Percentiles rank a stretch among this genome's conserved stretches.
Evolutionary conservation across 2,113 vertebrate genomes (phyloP).

Genomic region (Podarcis muralis): DNA sequence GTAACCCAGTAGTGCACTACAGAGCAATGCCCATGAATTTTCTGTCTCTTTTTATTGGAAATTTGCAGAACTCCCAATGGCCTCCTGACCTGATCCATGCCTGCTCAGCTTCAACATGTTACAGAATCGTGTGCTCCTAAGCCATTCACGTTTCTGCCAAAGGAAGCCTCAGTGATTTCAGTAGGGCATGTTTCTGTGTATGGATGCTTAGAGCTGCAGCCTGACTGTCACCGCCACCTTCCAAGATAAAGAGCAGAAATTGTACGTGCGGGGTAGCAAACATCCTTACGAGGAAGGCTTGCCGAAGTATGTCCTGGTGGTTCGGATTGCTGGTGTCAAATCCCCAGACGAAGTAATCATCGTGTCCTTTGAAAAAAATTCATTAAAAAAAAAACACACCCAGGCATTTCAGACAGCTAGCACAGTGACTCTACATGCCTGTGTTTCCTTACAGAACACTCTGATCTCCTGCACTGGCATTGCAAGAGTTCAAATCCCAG

Average conservation of each 20-base stretch:
- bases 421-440: slow-evolving; percentile 49
- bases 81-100: background rate
- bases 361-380: slow-evolving; percentile 59
- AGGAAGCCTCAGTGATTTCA: background rate
- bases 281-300: background rate
- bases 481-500: slow-evolving; percentile 75
- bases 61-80: background rate
- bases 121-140: background rate
- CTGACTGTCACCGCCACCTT: slow-evolving; percentile 26
- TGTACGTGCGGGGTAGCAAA: background rate
- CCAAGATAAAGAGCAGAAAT: slow-evolving; percentile 19
- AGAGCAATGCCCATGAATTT: background rate
- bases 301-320: slow-evolving; percentile 31
- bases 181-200: background rate
- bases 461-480: slow-evolving; percentile 69
- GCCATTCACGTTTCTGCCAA: background rate
- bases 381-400: slow-evolving; percentile 23
- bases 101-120: background rate
- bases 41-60: too few relatives aligned
- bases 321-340: slow-evolving; percentile 45
- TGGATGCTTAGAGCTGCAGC: background rate
- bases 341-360: slow-evolving; percentile 30
- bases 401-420: slow-evolving; percentile 55
- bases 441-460: slow-evolving; percentile 65
- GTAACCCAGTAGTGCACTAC: background rate